A percentile compares a stretch with the other conserved stretches of the same genome.
These are phyloP conservation scores for Parnassius orleans DNA, from an alignment of 2,888 invertebrate genomes.

Conservation along the genomic window DNA sequence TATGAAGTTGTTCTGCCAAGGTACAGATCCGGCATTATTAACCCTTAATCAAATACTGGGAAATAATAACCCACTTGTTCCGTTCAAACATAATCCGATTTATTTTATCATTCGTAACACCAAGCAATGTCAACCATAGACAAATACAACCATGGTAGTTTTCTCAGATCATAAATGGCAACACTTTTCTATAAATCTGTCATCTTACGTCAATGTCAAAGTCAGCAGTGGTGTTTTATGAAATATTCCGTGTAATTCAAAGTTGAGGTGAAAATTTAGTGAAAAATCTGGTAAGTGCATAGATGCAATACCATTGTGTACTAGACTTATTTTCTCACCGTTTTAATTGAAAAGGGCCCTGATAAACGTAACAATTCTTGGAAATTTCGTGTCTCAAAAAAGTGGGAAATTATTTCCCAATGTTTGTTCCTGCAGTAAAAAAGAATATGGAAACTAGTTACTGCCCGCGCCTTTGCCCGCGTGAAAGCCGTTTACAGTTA, in stretches of 20 bases:
- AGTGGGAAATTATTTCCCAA: constrained; percentile 24
- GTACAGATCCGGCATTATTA: too few species aligned
- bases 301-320: constrained; percentile 23
- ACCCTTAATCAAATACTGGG: too few species aligned
- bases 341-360: constrained; percentile 23
- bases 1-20: too few species aligned
- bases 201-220: constrained; percentile 26
- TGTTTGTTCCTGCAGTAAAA: constrained; percentile 27
- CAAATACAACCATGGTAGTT: too few species aligned
- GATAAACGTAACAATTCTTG: constrained; percentile 22
- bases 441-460: constrained; percentile 4
- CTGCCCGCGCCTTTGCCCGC: too few species aligned
- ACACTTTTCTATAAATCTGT: constrained; percentile 18
- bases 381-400: constrained; percentile 21
- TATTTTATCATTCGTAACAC: too few species aligned
- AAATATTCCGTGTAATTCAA: constrained; percentile 21
- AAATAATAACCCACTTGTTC: too few species aligned
- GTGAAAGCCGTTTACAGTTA: not conserved
- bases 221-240: constrained; percentile 25
- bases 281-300: constrained; percentile 25
- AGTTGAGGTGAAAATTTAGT: constrained; percentile 19
- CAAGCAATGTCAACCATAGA: too few species aligned
- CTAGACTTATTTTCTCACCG: constrained; percentile 27
- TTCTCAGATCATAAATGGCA: constrained; percentile 3
- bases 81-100: too few species aligned